These are phyloP conservation scores for Chelonia mydas DNA, from an alignment of 2,797 vertebrate genomes.

Conservation along the genomic window DNA sequence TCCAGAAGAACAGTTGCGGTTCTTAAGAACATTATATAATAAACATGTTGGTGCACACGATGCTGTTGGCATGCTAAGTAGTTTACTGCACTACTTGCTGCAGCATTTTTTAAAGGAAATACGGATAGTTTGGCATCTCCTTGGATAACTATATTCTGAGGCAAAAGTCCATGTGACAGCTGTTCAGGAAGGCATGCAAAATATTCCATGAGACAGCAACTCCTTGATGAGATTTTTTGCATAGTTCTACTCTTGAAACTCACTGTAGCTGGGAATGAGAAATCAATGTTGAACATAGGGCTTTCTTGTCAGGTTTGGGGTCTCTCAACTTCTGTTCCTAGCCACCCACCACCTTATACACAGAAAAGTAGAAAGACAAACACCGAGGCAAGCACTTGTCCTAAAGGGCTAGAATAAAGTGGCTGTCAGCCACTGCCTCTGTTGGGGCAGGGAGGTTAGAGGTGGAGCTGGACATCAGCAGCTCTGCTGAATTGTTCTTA, in stretches of 20 bases:
- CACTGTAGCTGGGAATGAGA: slow-evolving; percentile 52
- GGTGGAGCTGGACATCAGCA: not conserved
- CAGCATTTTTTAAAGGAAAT: slow-evolving; percentile 73
- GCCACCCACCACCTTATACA: not conserved
- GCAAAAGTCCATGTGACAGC: slow-evolving; percentile 58
- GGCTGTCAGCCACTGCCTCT: not conserved
- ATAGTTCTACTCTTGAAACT: slow-evolving; percentile 34
- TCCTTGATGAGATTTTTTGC: slow-evolving; percentile 10
- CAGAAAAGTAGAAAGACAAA: not conserved
- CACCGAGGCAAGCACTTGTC: not conserved
- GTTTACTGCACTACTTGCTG: slow-evolving; percentile 55
- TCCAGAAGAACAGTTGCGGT: slow-evolving; percentile 53
- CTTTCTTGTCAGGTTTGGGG: not conserved
- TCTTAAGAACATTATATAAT: slow-evolving; percentile 49
- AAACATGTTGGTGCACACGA: slow-evolving; percentile 55
- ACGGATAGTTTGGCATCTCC: slow-evolving; percentile 65
- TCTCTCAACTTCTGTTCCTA: slow-evolving; percentile 40
- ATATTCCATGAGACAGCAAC: not conserved
- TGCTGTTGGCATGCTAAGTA: slow-evolving; percentile 63
- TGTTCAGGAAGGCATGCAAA: slow-evolving; percentile 56
- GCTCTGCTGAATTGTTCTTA: not conserved
- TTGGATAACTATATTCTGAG: slow-evolving; percentile 61
- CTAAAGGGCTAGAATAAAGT: not conserved
- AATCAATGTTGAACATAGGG: slow-evolving; percentile 26
- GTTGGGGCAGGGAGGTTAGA: not conserved